phyloP scores from a whole-genome alignment of 2,113 vertebrate species.

The Orycteropus afer region DNA sequence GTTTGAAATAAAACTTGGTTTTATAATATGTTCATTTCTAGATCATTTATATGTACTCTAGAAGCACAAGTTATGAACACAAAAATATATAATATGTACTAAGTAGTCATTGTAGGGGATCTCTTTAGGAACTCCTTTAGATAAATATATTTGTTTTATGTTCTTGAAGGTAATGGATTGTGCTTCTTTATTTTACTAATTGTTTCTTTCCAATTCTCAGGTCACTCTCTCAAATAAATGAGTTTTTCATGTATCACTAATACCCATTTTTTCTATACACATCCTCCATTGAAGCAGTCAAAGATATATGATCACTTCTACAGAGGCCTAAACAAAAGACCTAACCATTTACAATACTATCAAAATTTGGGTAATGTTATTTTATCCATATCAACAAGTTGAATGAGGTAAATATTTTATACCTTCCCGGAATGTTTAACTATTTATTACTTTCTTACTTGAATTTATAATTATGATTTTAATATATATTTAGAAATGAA shows the following conservation, averaged over 20 bases:
- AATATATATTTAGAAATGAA: constrained; percentile 31
- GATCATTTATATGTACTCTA: background rate
- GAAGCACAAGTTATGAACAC: background rate
- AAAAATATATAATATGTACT: background rate
- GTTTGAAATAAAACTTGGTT: background rate
- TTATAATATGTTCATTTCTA: background rate
- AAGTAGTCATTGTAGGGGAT: background rate
- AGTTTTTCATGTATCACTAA: background rate
- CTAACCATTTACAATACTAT: background rate
- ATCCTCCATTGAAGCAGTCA: background rate
- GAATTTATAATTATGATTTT: constrained; percentile 33
- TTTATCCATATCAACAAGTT: constrained; percentile 51
- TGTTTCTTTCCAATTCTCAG: background rate
- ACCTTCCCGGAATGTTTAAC: background rate
- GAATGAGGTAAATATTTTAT: constrained; percentile 5
- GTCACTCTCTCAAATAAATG: background rate
- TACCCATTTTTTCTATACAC: background rate
- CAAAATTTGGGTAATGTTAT: background rate
- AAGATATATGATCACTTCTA: background rate
- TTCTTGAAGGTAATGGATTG: background rate
- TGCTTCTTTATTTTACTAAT: background rate
- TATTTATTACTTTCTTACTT: background rate
- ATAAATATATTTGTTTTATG: background rate
- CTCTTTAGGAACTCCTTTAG: background rate
- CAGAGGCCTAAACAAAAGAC: background rate